These are phyloP conservation scores for Formica exsecta DNA, from an alignment of 1,140 invertebrate species.

Conservation along the genomic window DNA sequence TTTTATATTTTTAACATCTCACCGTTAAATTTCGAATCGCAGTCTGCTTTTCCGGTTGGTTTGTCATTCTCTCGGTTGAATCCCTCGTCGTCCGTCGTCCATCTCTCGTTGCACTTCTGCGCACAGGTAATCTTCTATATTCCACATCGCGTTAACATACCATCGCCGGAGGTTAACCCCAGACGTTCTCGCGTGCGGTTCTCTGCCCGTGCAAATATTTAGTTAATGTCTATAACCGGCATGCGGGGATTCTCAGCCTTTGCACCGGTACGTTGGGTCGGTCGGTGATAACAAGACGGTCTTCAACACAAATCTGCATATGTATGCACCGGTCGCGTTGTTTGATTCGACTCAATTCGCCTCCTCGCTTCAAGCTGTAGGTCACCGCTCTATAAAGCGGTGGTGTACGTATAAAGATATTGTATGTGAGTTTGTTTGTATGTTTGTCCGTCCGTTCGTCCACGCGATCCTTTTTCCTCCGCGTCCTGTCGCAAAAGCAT, in stretches of 20 bases:
- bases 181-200: constrained; percentile 55
- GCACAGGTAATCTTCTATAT: constrained; percentile 42
- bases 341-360: neutral
- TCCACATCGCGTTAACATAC: constrained; percentile 45
- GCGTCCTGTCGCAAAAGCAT: neutral
- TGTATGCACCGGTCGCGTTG: constrained; percentile 65
- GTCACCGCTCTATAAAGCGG: constrained; percentile 13
- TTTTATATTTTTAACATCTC: constrained; percentile 13
- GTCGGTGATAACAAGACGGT: constrained; percentile 54
- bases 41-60: constrained; percentile 38
- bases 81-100: constrained; percentile 21
- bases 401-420: constrained; percentile 10
- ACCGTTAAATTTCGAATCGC: constrained; percentile 31
- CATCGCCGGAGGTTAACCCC: constrained; percentile 55
- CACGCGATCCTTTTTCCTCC: constrained; percentile 33
- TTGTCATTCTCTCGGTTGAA: constrained; percentile 25
- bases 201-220: constrained; percentile 68
- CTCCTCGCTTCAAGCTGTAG: constrained; percentile 8
- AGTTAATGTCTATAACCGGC: constrained; percentile 54
- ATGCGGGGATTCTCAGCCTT: constrained; percentile 42
- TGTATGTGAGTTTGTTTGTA: neutral
- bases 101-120: constrained; percentile 4
- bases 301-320: constrained; percentile 75
- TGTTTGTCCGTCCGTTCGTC: neutral
- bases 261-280: constrained; percentile 16